These are phyloP conservation scores for Chauna torquata DNA, from an alignment of 2,113 vertebrate genomes.

Conservation along the genomic window DNA sequence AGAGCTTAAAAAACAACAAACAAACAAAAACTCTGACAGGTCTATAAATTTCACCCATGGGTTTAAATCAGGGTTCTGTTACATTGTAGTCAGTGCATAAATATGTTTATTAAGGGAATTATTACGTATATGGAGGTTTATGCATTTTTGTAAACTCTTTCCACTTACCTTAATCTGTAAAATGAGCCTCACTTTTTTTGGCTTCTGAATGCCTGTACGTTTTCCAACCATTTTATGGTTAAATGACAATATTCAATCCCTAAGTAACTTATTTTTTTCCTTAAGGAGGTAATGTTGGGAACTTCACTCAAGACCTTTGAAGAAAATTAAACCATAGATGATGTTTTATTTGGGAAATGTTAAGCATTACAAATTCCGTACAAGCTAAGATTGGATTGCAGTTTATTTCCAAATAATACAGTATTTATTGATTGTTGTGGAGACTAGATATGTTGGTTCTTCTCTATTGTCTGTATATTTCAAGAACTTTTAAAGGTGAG, in stretches of 20 bases:
- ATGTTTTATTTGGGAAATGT: not conserved
- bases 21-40: not conserved
- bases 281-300: not conserved
- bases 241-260: not conserved
- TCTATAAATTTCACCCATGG: not conserved
- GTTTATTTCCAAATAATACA: not conserved
- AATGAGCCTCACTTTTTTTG: not conserved
- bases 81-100: not conserved
- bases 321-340: not conserved
- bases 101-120: not conserved
- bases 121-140: not conserved
- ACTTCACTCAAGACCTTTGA: not conserved
- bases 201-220: not conserved
- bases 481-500: not conserved
- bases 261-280: not conserved
- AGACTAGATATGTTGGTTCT: not conserved
- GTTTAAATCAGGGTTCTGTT: not conserved
- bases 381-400: not conserved
- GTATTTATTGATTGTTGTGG: not conserved
- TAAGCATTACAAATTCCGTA: not conserved
- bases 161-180: not conserved
- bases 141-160: not conserved
- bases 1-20: not conserved
- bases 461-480: not conserved
- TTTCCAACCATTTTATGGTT: not conserved